Evolutionary conservation across 2,797 vertebrate genomes (phyloP).

Genomic region (Streptopelia turtur): DNA sequence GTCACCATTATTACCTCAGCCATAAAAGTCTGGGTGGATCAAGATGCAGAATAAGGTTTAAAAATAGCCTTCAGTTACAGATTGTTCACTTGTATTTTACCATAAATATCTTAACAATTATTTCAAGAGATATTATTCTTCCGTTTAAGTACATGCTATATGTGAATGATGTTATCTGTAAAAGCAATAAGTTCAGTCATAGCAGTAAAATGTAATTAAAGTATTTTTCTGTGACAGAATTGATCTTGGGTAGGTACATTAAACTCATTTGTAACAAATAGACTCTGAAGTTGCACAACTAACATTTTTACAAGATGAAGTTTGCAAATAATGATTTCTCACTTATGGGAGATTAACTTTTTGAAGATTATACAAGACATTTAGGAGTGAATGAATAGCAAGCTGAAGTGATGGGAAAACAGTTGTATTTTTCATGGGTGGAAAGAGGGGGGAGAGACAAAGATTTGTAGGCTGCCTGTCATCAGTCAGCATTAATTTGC

Average conservation of each 20-base stretch:
- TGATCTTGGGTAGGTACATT: constrained; percentile 43
- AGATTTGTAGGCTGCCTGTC: constrained; percentile 31
- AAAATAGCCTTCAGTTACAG: constrained; percentile 9
- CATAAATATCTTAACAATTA: constrained; percentile 29
- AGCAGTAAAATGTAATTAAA: constrained; percentile 30
- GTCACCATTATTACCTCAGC: background rate
- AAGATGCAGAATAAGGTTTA: background rate
- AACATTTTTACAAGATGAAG: background rate
- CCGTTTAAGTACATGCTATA: constrained; percentile 28
- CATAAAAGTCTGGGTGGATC: background rate
- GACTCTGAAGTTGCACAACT: background rate
- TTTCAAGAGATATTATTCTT: constrained; percentile 27
- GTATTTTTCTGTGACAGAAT: constrained; percentile 48
- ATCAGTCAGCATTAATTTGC: constrained; percentile 62
- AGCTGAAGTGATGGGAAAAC: background rate
- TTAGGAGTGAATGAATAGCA: constrained; percentile 6
- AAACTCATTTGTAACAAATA: constrained; percentile 39
- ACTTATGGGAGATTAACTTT: background rate
- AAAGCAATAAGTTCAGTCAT: constrained; percentile 40
- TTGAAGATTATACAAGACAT: background rate
- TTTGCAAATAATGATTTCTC: constrained; percentile 2
- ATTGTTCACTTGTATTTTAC: constrained; percentile 12
- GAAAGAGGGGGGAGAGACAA: constrained; percentile 36
- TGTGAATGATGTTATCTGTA: constrained; percentile 29
- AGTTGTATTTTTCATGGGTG: constrained; percentile 16